Evolutionary conservation across 2,797 vertebrate species (phyloP), one percentile per base, ranked within the genome.

Genomic region (Gallinago stenura): DNA sequence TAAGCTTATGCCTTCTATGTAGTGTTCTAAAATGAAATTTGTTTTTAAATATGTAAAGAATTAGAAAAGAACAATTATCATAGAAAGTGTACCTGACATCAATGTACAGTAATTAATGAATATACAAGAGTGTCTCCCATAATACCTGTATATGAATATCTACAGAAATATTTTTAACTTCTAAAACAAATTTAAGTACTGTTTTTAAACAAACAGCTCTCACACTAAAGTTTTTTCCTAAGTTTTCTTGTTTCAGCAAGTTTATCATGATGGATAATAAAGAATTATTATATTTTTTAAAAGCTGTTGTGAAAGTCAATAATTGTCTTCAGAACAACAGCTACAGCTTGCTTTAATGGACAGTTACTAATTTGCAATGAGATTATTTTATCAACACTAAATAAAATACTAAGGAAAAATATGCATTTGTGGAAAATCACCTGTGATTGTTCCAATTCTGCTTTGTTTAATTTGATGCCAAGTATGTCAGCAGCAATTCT

Each of bases 361-460:
- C 35, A 85, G 54, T 16, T 83, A 83, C 10, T 83, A 75, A 89
- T 83, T 56, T 58, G 39, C 53, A 93, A 78, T 8, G 0, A 58
- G 6, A 22, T 45, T 45, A 28, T 41, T 54, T 70, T 77, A 80
- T 82, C 26, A 89, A 85, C 24, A 87, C 11, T 89, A 92, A 90
- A 51, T 54, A 43, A 60, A 79, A 89, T 53, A 43, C 7, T 50
- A 83, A 18, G 28, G 69, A 85, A 69, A 45, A 87, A 53, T 65
- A 69, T 58, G 41, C 83, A 90, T 97, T 85, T 94, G 84, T 96
- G 65, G 19, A 97, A 96, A 97, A 95, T 99, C 97, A 99, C 99
- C 99, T 99, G 99, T 80, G 99, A 99, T 98, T 99, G 99, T 97
- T 99, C 99, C 92, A 99, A 98, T 98, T 99, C 99, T 91, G 99